Evolutionary conservation across 37 sponge, comb jelly and placozoan genomes (phyloP).

Genomic region (Cliona cf. orientalis): DNA sequence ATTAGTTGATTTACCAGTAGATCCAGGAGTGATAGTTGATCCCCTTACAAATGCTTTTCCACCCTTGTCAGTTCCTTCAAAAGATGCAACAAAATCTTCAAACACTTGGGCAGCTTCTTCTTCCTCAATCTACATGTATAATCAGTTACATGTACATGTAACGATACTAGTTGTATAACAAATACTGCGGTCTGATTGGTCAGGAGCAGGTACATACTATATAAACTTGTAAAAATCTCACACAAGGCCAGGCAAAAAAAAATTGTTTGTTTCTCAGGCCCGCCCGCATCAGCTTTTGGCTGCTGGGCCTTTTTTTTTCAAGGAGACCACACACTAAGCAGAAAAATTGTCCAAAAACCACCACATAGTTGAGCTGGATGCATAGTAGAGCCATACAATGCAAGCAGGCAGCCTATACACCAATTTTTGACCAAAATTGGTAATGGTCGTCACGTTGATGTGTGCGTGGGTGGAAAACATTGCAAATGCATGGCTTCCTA

Average conservation of each 20-base stretch:
- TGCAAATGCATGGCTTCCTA: too few relatives aligned
- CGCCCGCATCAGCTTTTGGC: too few relatives aligned
- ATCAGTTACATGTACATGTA: neutral
- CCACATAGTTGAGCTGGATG: too few relatives aligned
- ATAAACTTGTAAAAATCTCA: neutral
- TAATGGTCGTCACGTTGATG: too few relatives aligned
- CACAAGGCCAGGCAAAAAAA: neutral
- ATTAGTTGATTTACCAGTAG: slow-evolving; percentile 13
- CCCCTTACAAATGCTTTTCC: slow-evolving; percentile 95
- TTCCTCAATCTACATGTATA: slow-evolving; percentile 37
- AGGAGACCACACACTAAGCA: too few relatives aligned
- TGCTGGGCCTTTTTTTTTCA: too few relatives aligned
- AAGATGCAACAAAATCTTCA: slow-evolving; percentile 93
- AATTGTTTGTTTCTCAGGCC: too few relatives aligned
- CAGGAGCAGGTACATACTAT: neutral
- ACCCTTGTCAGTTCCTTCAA: slow-evolving; percentile 68
- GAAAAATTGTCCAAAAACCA: too few relatives aligned
- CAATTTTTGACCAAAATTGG: too few relatives aligned
- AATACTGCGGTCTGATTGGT: neutral
- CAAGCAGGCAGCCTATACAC: too few relatives aligned
- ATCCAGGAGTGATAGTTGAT: slow-evolving; percentile 72
- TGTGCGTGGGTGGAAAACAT: too few relatives aligned
- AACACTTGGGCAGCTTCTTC: slow-evolving; percentile 85
- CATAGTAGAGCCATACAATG: too few relatives aligned
- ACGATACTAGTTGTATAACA: neutral